These are phyloP conservation scores for Limnephilus marmoratus DNA, from an alignment of 2,888 invertebrate genomes.

Conservation along the genomic window DNA sequence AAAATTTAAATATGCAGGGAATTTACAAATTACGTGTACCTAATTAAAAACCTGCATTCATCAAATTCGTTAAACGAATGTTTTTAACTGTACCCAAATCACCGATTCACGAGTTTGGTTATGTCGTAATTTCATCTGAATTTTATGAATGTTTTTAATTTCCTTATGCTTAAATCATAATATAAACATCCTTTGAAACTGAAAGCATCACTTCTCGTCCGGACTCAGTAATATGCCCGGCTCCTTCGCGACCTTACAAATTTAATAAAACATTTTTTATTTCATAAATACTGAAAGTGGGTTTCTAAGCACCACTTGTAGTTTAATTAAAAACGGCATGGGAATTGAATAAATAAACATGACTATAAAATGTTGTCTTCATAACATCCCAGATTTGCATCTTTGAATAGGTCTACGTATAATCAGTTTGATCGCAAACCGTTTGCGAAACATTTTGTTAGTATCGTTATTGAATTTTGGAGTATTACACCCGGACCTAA, in stretches of 20 bases:
- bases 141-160: not conserved
- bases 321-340: not conserved
- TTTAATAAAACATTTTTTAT: not conserved
- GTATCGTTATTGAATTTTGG: not conserved
- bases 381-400: not conserved
- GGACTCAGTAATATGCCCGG: not conserved
- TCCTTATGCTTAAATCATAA: not conserved
- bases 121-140: not conserved
- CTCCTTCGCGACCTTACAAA: not conserved
- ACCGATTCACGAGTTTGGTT: not conserved
- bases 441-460: too few species aligned
- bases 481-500: too few species aligned
- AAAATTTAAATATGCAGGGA: not conserved
- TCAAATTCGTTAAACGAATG: not conserved
- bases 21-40: not conserved
- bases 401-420: not conserved
- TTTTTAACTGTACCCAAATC: not conserved
- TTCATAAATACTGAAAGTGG: constrained; percentile 15
- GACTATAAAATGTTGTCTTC: not conserved
- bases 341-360: not conserved
- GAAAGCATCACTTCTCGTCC: not conserved
- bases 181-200: constrained; percentile 17
- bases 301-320: not conserved
- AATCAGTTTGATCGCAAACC: not conserved
- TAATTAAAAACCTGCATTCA: not conserved